Evolutionary conservation across 2,113 vertebrate species (phyloP), one percentile per base, ranked within the genome.

Genomic region (Podarcis muralis): DNA sequence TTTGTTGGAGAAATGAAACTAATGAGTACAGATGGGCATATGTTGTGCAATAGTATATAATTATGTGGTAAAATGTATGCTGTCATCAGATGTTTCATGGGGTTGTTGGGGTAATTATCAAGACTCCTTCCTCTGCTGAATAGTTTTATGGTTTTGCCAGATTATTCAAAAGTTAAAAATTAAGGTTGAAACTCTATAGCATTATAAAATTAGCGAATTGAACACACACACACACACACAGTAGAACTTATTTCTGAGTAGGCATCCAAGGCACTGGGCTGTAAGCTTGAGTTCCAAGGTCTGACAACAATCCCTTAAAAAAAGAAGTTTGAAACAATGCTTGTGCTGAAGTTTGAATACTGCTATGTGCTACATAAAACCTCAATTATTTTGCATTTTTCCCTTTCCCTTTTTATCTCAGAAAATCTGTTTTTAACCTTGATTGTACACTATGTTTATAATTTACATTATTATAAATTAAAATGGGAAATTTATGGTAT

Each of bases 41-140:
- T 85, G 82, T 88, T 87, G 16, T 76, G 35, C 81, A 79, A 86
- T 2, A 48, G 25, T 43, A 12, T 48, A 66, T 57, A 18, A 79
- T 35, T 90, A 82, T 77, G 3, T 43, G 53, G 11, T 83, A 75
- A 78, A 89, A 40, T 84, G 27, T 13, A 48, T 20, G 53, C 9
- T 53, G 25, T 43, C 76, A 20, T 78, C 2, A 0, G 37, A 35
- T 84, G 35, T 91, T 59, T 80, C 81, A 32, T 57, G 68, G 0
- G 4, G 13, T 53, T 83, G 90, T 30, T 92, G 65, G 78, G 59
- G 43, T 72, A 92, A 65, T n/a, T 89, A 90, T 68, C 25, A 74
- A 4, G 13, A 68, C 0, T 69, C 75, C 80, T 88, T 79, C 48
- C 20, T 78, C 16, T 77, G 32, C 3, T 35, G 82, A 89, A 69